Conservation (phyloP, 2,888 invertebrate species). For the Rambutsinella grinnellia region DNA sequence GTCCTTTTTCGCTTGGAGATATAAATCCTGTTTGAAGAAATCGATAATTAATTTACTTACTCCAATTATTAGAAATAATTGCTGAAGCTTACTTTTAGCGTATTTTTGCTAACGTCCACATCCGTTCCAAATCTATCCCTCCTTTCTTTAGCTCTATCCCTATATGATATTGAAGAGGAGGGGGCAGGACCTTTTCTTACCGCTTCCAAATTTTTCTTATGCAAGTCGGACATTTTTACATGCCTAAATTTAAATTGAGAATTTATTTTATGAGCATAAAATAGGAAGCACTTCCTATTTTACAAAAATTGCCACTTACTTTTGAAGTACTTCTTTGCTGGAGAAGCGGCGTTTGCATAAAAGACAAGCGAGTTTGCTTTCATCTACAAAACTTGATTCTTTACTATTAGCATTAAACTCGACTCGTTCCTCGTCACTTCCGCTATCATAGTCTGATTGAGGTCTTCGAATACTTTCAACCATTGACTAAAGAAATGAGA, state of each 20-base stretch:
- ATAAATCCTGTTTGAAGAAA: conserved; percentile 72
- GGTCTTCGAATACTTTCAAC: conserved; percentile 23
- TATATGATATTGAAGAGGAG: conserved; percentile 74
- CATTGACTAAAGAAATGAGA: conserved; percentile 6
- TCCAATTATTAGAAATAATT: neutral
- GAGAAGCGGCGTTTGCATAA: conserved; percentile 96
- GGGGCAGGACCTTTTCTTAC: conserved; percentile 65
- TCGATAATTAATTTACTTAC: neutral
- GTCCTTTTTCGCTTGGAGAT: conserved; percentile 74
- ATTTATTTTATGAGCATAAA: neutral
- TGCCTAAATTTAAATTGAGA: conserved; percentile 74
- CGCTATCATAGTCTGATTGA: conserved; percentile 49
- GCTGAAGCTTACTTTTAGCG: conserved; percentile 72
- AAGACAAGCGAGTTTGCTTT: conserved; percentile 90
- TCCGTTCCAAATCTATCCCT: conserved; percentile 86
- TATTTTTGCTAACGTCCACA: conserved; percentile 70
- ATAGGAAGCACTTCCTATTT: neutral
- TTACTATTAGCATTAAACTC: conserved; percentile 59
- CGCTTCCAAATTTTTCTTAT: conserved; percentile 83
- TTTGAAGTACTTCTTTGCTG: conserved; percentile 86
- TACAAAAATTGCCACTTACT: conserved; percentile 62
- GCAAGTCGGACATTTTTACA: conserved; percentile 92
- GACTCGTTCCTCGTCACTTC: conserved; percentile 67
- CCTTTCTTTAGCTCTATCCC: conserved; percentile 97
- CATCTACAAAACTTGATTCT: conserved; percentile 76